phyloP scores from a whole-genome alignment of 37 sponge, comb jelly and placozoan genomes.

The Amphimedon queenslandica region DNA sequence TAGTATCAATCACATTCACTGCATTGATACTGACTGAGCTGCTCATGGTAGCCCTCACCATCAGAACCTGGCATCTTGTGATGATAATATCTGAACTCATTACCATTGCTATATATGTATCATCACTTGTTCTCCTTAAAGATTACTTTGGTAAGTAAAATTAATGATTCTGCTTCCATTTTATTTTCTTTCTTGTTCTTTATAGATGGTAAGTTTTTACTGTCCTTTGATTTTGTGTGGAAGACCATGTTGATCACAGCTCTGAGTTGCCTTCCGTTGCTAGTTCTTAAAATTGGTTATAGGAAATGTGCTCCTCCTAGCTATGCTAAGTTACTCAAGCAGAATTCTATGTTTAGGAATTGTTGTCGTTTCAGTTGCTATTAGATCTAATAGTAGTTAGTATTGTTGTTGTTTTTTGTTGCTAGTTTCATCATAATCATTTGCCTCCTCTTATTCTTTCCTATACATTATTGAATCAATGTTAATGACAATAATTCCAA shows the following conservation, averaged over 20 bases:
- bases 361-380: constrained; percentile 55
- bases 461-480: too few species aligned
- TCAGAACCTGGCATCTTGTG: constrained; percentile 90
- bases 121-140: constrained; percentile 70
- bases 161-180: not conserved
- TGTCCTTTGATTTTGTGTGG: constrained; percentile 75
- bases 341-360: constrained; percentile 71
- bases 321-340: constrained; percentile 79
- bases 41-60: constrained; percentile 91
- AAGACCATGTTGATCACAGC: constrained; percentile 75
- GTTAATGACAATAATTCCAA: too few species aligned
- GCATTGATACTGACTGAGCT: constrained; percentile 88
- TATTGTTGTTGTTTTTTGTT: too few species aligned
- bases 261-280: constrained; percentile 77
- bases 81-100: constrained; percentile 83
- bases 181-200: not conserved
- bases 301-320: constrained; percentile 81
- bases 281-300: constrained; percentile 61
- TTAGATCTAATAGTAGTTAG: too few species aligned
- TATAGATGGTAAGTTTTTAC: constrained; percentile 65
- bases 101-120: constrained; percentile 67
- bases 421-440: too few species aligned
- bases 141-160: constrained; percentile 76
- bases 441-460: too few species aligned
- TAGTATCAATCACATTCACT: constrained; percentile 93